Base-by-base conservation (phyloP, 2,113 vertebrate species). In the Zootoca vivipara region DNA sequence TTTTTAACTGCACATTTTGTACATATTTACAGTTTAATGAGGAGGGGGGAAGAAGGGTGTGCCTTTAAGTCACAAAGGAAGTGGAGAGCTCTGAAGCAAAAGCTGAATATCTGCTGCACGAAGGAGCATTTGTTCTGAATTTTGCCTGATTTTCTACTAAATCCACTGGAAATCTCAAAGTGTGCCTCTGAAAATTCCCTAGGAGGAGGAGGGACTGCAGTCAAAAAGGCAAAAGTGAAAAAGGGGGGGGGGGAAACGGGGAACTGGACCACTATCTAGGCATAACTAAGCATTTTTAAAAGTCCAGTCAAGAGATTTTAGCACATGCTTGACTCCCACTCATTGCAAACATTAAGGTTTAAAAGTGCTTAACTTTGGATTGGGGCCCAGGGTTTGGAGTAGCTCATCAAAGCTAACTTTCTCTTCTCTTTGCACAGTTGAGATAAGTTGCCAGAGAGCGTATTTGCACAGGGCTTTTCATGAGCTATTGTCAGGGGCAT, bases 81-180 rank as follows among this genome's bases (percentile, higher is more conserved):
- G 91, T 35, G 78, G 91, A 93, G 91, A 94, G 92, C 93, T 94
- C 89, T 94, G 93, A 91, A 92, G 94, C 91, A 92, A 28, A 95
- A 94, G 92, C 88, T 78, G 83, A 94, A 90, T 89, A 85, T 81
- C 93, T 52, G 93, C 90, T 93, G 96, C 95, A 95, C 95, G 96
- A 97, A 97, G 96, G 95, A 96, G 94, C 96, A 96, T 97, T 97
- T 97, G 95, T 97, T 97, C 97, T 97, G 95, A 95, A 97, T 97
- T 97, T 97, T 93, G 92, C 93, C 95, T 95, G 96, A 96, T 97
- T 97, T 96, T 96, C 96, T 96, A 92, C 90, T 86, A 94, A 92
- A 92, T 93, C 90, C 91, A 89, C 92, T 95, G 93, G 3, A 22
- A 0, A n/a, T 0, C 7, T 81, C 67, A 85, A 87, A 94, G 92